phyloP scores from a whole-genome alignment of 2,797 vertebrate species.

The Schizopygopsis malacanthus region DNA sequence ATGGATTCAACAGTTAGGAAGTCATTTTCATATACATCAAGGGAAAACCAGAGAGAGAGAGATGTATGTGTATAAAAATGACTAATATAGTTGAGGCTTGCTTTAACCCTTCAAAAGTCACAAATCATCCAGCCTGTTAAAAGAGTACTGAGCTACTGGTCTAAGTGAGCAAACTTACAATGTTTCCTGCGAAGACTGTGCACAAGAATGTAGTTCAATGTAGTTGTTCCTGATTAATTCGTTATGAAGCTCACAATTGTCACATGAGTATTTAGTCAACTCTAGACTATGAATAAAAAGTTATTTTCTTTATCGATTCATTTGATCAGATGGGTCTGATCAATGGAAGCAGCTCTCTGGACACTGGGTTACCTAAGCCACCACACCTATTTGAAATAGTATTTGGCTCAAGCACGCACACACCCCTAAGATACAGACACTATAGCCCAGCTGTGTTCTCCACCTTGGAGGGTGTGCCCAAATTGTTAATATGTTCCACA shows the following conservation, averaged over 20 bases:
- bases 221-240: neutral
- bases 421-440: slow-evolving; percentile 8
- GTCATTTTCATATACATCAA: too few species aligned
- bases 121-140: neutral
- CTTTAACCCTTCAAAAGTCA: neutral
- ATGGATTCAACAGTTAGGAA: too few species aligned
- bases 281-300: neutral
- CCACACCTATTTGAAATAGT: slow-evolving; percentile 19
- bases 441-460: slow-evolving; percentile 13
- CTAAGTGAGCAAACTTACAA: neutral
- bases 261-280: neutral
- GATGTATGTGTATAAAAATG: neutral
- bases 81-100: neutral
- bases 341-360: neutral
- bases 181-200: neutral
- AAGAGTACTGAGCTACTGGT: neutral
- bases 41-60: too few species aligned
- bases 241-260: neutral
- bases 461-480: slow-evolving; percentile 31
- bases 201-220: neutral
- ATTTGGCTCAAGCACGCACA: slow-evolving; percentile 3
- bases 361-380: neutral
- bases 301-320: neutral
- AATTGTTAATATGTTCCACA: slow-evolving; percentile 49
- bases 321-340: neutral